These are phyloP conservation scores for Umimayanthus kanabou DNA, from an alignment of 92 coral and sea anemone species.

Conservation along the genomic window DNA sequence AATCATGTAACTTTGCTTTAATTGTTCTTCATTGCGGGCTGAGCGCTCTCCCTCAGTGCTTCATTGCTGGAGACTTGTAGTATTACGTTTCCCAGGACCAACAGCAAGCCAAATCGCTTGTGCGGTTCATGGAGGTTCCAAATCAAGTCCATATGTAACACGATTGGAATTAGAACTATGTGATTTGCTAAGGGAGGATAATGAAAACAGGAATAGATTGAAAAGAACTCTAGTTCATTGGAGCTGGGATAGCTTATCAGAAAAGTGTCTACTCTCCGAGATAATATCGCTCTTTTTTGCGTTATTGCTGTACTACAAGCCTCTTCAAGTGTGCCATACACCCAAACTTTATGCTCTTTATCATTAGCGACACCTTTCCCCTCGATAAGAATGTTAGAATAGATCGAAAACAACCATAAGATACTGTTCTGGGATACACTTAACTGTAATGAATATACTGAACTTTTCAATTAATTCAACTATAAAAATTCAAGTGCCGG, in stretches of 20 bases:
- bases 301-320: not conserved
- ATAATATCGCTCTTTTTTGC: too few species aligned
- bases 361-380: not conserved
- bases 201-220: not conserved
- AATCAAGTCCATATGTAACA: not conserved
- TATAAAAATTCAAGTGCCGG: not conserved
- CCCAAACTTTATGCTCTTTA: too few species aligned
- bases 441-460: too few species aligned
- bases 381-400: not conserved
- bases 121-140: not conserved
- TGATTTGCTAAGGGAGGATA: not conserved
- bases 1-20: not conserved
- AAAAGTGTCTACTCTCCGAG: not conserved
- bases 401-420: not conserved
- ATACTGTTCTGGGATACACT: not conserved
- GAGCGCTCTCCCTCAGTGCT: not conserved
- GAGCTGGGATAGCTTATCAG: not conserved
- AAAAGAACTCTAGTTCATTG: too few species aligned
- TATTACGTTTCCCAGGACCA: not conserved
- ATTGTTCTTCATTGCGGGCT: not conserved
- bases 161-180: not conserved
- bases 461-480: not conserved
- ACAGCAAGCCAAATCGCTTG: not conserved
- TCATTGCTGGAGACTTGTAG: not conserved
- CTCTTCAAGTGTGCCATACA: not conserved